Evolutionary conservation across 2,797 vertebrate species (phyloP), one percentile per base, ranked within the genome.

Genomic region (Xenopus petersii): DNA sequence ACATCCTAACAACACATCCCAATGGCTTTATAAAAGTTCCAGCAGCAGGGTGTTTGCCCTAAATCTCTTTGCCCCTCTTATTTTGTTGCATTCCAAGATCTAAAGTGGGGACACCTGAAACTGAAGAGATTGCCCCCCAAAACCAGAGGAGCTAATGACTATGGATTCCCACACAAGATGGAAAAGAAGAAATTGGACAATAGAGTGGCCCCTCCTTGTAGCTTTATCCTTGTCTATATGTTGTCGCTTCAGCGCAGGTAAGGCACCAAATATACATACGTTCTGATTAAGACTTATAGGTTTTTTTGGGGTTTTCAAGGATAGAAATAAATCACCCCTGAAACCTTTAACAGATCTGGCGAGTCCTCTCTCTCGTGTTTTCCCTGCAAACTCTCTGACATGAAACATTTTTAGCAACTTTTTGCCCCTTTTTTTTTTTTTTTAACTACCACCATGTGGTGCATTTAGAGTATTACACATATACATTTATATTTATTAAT

Each of bases 141-240:
- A 62, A 75, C 74, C 71, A 26, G 66, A 79, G 81, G 84, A 86
- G 80, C 74, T 74, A n/a, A 74, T 82, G 77, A 81, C 71, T 84
- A 91, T 92, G 91, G 90, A 90, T 85, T 85, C 88, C 49, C 91
- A 92, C 88, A 92, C 89, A 75, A 86, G 91, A 82, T 92, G 91
- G 90, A 91, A 92, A 90, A 84, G 81, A 80, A 81, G 87, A 81
- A 83, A 81, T 80, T 87, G 86, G 85, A 82, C 79, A 81, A 72
- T 72, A 81, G 82, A 78, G 66, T 65, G 76, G 67, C 60, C 33
- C 74, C 81, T 75, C 48, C 83, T 79, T n/a, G 65, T 84, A 72
- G 85, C 72, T 3, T 12, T 87, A 79, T 33, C 82, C 16, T 58
- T 88, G 81, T 82, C 65, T 75, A 75, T 81, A 30, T 80, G 84